Evolutionary conservation across 1,140 invertebrate genomes (phyloP).

Genomic region (Cherax quadricarinatus): DNA sequence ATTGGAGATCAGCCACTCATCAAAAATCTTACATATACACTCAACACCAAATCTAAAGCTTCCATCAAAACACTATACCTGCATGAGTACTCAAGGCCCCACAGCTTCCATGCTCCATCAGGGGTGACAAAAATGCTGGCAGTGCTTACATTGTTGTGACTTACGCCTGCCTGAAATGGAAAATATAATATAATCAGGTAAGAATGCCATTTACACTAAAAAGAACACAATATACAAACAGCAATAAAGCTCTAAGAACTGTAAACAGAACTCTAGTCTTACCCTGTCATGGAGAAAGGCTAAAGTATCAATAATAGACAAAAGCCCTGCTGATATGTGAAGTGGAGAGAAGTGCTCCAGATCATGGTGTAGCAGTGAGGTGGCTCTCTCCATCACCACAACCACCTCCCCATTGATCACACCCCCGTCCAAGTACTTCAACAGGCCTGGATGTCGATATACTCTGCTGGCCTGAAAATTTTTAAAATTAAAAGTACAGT

Average conservation of each 20-base stretch:
- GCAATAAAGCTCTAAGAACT: too few relatives aligned
- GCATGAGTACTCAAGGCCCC: slow-evolving; percentile 66
- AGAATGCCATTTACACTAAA: background rate
- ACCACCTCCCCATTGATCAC: slow-evolving; percentile 59
- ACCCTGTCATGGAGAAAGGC: slow-evolving; percentile 63
- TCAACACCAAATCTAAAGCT: background rate
- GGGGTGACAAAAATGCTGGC: slow-evolving; percentile 58
- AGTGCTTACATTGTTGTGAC: slow-evolving; percentile 58
- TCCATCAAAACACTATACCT: slow-evolving; percentile 15
- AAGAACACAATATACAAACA: background rate
- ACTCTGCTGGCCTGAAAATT: slow-evolving; percentile 51
- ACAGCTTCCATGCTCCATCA: slow-evolving; percentile 61
- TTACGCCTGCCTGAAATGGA: slow-evolving; percentile 48
- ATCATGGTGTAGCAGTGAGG: slow-evolving; percentile 40
- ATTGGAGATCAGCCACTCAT: background rate
- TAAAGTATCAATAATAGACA: slow-evolving; percentile 57
- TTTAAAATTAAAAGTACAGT: too few relatives aligned
- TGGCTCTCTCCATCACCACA: slow-evolving; percentile 53
- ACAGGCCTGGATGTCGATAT: slow-evolving; percentile 52
- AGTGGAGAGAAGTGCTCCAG: slow-evolving; percentile 48
- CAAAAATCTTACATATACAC: background rate
- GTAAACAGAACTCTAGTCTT: background rate
- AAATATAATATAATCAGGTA: background rate
- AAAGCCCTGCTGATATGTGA: slow-evolving; percentile 57
- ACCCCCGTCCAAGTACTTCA: slow-evolving; percentile 53